Evolutionary conservation across 2,797 vertebrate genomes (phyloP).

Genomic region (Emys orbicularis): DNA sequence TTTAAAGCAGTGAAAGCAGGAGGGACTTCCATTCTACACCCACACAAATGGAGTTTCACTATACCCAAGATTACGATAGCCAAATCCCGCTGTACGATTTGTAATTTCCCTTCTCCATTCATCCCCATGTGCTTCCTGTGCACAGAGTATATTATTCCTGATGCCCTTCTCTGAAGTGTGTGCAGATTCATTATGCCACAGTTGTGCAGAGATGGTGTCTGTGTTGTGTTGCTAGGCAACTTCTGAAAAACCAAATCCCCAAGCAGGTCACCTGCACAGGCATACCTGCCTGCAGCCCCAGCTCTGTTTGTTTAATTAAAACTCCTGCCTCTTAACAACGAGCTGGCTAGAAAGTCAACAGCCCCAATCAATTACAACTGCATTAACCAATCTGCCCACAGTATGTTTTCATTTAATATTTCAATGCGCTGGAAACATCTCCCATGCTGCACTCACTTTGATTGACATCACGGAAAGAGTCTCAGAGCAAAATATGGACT

Average conservation of each 20-base stretch:
- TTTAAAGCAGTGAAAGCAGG: not conserved
- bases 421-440: constrained; percentile 38
- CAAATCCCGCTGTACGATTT: not conserved
- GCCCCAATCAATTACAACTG: constrained; percentile 53
- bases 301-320: constrained; percentile 77
- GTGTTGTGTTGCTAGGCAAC: constrained; percentile 86
- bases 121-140: not conserved
- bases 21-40: fast-evolving
- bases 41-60: not conserved
- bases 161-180: constrained; percentile 42
- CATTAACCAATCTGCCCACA: constrained; percentile 59
- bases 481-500: not conserved
- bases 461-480: constrained; percentile 42
- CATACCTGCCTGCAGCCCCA: constrained; percentile 82
- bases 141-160: constrained; percentile 34
- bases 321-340: constrained; percentile 43
- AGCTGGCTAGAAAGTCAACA: constrained; percentile 25
- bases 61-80: not conserved
- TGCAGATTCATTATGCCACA: constrained; percentile 53
- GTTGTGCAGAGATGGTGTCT: constrained; percentile 75
- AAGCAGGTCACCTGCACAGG: constrained; percentile 80
- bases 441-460: not conserved
- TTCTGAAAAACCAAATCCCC: constrained; percentile 89
- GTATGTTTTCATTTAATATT: constrained; percentile 59
- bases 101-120: not conserved